These are phyloP conservation scores for Zaprionus bogoriensis DNA, from an alignment of 2,888 invertebrate genomes.

Conservation along the genomic window DNA sequence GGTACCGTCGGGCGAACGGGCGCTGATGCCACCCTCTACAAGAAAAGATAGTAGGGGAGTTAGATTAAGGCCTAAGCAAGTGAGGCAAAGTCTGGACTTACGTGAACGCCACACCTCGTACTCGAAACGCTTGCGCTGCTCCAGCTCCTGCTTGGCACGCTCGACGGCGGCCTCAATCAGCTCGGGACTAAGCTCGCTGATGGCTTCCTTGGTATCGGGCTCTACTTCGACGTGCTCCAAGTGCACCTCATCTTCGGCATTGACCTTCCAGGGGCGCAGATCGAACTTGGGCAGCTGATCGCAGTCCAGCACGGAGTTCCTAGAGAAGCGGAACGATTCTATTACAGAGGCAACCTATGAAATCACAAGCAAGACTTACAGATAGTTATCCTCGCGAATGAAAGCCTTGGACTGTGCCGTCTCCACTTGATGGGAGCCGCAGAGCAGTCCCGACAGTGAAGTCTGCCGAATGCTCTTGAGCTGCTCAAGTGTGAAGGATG, in stretches of 20 bases:
- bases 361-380: slow-evolving; percentile 84
- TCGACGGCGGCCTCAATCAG: slow-evolving; percentile 89
- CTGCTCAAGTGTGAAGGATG: slow-evolving; percentile 90
- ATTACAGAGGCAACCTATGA: fast-evolving
- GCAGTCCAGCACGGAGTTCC: slow-evolving; percentile 89
- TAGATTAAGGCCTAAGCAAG: background rate
- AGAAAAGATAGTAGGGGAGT: slow-evolving; percentile 32
- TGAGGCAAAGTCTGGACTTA: slow-evolving; percentile 81
- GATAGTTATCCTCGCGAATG: slow-evolving; percentile 91
- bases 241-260: slow-evolving; percentile 81
- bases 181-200: slow-evolving; percentile 88
- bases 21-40: slow-evolving; percentile 91
- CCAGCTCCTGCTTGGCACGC: slow-evolving; percentile 90
- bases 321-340: slow-evolving; percentile 60
- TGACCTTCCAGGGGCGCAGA: slow-evolving; percentile 86
- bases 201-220: slow-evolving; percentile 83
- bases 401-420: slow-evolving; percentile 94
- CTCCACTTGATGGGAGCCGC: slow-evolving; percentile 87
- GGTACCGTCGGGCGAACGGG: slow-evolving; percentile 92
- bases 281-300: slow-evolving; percentile 88
- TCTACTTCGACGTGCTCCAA: slow-evolving; percentile 80
- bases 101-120: slow-evolving; percentile 91
- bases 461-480: slow-evolving; percentile 91
- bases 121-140: slow-evolving; percentile 89
- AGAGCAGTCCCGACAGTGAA: slow-evolving; percentile 90